Base-by-base conservation (phyloP, 2,113 vertebrate genomes). In the Brachirus orientalis region DNA sequence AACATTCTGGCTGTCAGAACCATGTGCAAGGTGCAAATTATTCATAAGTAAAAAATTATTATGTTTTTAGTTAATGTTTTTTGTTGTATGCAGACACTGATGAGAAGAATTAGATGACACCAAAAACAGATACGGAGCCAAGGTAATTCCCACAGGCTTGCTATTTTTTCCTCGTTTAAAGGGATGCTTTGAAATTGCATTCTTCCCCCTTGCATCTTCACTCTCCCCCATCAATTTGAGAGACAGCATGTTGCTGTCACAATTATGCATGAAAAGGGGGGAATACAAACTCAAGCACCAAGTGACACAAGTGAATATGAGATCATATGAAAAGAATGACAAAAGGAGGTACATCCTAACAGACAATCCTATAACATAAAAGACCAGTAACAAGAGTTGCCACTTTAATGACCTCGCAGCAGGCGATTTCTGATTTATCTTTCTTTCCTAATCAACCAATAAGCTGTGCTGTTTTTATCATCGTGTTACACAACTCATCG, bases 221-320 rank as follows among this genome's bases (percentile, higher is more conserved):
- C 62, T 35, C 41, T 53, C 48, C 51, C 48, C 14, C 40, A 72
- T 22, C 75, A 56, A 72, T 84, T 74, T 88, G 60, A 85, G 62
- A 82, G 84, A 79, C 76, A 83, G 71, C 65, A 67, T 82, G 79
- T 70, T 66, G 58, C 68, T 16, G 43, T 73, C 35, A 80, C 72
- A 78, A 87, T 88, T 89, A 85, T 22, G 57, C 44, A 74, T 77
- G 72, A 88, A 85, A n/a, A 84, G 78, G 76, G 72, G 86, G 74
- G 67, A 85, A 86, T 62, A 80, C 60, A 75, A 86, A 70, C 69
- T 70, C 20, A 1, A 75, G 80, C 80, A 69, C 62, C 59, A 43
- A 10, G 3, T 61, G 57, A 45, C 40, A 41, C 35, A 18, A 56
- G 75, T 69, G 63, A 60, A 68, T 5, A 12, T 64, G 59, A 79